Evolutionary conservation across 2,888 invertebrate genomes (phyloP), one percentile per base, ranked within the genome.

Genomic region (Erannis defoliaria): DNA sequence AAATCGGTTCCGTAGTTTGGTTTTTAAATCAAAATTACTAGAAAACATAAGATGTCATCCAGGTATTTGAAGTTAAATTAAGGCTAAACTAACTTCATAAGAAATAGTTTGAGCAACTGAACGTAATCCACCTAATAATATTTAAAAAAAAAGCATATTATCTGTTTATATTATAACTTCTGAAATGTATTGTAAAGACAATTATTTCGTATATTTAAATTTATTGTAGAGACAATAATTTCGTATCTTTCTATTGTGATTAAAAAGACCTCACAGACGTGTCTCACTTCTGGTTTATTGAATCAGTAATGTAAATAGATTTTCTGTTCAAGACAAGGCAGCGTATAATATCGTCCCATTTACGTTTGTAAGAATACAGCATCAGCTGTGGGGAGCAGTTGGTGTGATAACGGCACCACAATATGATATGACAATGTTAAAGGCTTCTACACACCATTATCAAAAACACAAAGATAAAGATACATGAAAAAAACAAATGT

Each of bases 371-470:
- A n/a, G 19, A 49, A 10, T 45, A 45, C 35, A 37, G n/a, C n/a
- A n/a, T n/a, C n/a, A n/a, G 49, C 19, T 49, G 49, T 37, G 23
- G 33, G 49, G 35, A 49, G 35, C 35, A 19, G 31, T 33, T 48
- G 6, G 33, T 5, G n/a, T 12, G 33, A 48, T 48, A 48, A 35
- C 35, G 49, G 35, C 35, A 49, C n/a, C 49, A 23, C 23, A 19
- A 12, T 16, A 26, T 40, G 40, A 19, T 14, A 26, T 43, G 43
- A 43, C 26, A 43, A 26, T 43, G 23, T 26, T 42, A 21, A 40
- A 40, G 21, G 40, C 12, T 21, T 21, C 12, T 40, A 10, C 19
- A 40, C 21, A 40, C 19, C 18, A 40, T n/a, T n/a, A n/a, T n/a
- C n/a, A n/a, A n/a, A n/a, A n/a, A n/a, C n/a, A n/a, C n/a, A n/a